Conservation (phyloP, 2,888 invertebrate species). For the Chrysina gloriosa region DNA sequence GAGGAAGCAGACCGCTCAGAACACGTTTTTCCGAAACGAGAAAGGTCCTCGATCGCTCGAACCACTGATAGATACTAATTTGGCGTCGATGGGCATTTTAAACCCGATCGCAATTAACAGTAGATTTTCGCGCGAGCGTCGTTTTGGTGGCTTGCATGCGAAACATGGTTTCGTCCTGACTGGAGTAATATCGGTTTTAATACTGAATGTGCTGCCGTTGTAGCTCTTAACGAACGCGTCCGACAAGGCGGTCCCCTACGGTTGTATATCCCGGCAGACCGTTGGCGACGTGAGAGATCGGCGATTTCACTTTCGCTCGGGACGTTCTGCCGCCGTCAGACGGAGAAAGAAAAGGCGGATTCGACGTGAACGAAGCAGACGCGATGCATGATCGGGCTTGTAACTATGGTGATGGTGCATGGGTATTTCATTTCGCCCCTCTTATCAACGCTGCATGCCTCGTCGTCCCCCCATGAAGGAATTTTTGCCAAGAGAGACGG, state of each 20-base stretch:
- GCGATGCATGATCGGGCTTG: constrained; percentile 47
- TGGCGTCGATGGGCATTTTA: background rate
- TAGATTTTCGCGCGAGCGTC: background rate
- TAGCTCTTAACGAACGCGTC: constrained; percentile 31
- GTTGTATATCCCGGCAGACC: constrained; percentile 19
- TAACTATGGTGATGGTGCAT: constrained; percentile 45
- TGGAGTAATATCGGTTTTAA: constrained; percentile 24
- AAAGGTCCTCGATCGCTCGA: background rate
- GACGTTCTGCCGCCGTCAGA: constrained; percentile 36
- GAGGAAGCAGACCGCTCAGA: constrained; percentile 2
- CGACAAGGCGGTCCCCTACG: constrained; percentile 36
- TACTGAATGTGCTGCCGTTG: constrained; percentile 24
- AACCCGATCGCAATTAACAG: background rate
- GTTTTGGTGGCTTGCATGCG: background rate
- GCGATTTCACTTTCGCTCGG: constrained; percentile 45
- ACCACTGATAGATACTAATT: background rate
- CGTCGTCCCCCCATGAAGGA: constrained; percentile 12
- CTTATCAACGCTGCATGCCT: constrained; percentile 35
- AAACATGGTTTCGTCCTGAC: constrained; percentile 14
- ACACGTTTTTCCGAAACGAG: constrained; percentile 23
- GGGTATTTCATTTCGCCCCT: constrained; percentile 41
- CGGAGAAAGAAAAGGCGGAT: constrained; percentile 42
- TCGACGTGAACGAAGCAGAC: constrained; percentile 42
- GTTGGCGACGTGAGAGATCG: constrained; percentile 21
- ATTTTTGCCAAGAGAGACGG: constrained; percentile 25